Conservation (phyloP, 2,113 vertebrate species). For the Condylura cristata region DNA sequence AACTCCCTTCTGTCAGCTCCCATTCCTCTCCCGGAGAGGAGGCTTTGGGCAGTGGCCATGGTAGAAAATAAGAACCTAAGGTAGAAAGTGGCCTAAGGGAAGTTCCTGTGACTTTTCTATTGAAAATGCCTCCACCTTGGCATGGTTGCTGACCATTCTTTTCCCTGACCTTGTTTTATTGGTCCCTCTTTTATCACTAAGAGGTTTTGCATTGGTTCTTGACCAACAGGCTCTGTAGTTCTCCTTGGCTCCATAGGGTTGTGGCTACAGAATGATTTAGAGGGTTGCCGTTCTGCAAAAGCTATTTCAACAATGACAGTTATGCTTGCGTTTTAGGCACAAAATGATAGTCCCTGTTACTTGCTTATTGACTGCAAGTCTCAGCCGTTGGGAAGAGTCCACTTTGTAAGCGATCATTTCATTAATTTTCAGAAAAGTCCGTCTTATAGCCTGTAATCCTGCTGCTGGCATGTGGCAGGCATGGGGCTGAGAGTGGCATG, state of each 20-base stretch:
- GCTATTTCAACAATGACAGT: neutral
- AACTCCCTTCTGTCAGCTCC: neutral
- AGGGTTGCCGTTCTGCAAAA: neutral
- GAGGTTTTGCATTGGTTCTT: neutral
- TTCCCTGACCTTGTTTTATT: neutral
- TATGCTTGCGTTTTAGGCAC: neutral
- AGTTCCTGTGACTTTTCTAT: too few species aligned
- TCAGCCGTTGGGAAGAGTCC: neutral
- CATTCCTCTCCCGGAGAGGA: neutral
- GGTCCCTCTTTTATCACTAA: neutral
- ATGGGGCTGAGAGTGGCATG: too few species aligned
- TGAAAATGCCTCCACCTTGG: neutral
- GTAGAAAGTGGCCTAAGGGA: neutral
- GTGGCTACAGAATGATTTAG: neutral
- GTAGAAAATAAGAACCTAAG: neutral
- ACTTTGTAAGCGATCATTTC: neutral
- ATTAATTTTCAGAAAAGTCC: conserved; percentile 15
- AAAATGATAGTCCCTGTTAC: neutral
- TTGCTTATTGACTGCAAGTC: neutral
- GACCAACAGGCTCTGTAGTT: neutral
- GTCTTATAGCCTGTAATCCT: neutral
- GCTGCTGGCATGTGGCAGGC: neutral
- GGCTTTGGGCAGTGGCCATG: neutral
- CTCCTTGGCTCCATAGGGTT: neutral
- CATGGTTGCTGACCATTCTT: neutral